A percentile compares a stretch with the other conserved stretches of the same genome.
These are phyloP conservation scores for Galemys pyrenaicus DNA, from an alignment of 2,113 vertebrate genomes.

Conservation along the genomic window DNA sequence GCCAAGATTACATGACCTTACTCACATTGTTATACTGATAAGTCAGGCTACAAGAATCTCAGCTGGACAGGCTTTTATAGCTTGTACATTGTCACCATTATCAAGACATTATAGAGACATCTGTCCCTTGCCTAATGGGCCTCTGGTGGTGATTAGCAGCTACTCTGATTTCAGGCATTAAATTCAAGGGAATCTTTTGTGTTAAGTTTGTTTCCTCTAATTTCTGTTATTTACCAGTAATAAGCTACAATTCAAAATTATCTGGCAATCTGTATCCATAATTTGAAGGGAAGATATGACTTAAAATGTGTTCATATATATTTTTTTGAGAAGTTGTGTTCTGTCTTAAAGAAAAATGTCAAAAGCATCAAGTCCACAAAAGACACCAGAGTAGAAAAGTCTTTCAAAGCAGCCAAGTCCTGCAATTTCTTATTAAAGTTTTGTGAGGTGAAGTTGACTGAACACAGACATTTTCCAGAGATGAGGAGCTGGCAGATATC, in stretches of 20 bases:
- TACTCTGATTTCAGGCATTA: background rate
- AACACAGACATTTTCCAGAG: constrained; percentile 74
- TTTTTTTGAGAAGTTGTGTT: background rate
- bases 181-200: background rate
- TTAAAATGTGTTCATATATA: constrained; percentile 10
- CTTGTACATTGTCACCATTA: background rate
- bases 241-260: background rate
- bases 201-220: background rate
- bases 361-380: constrained; percentile 51
- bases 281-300: background rate
- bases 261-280: background rate
- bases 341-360: background rate
- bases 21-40: background rate
- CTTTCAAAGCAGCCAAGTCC: constrained; percentile 66
- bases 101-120: background rate
- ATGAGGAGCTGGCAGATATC: constrained; percentile 63
- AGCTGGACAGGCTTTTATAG: rapidly evolving
- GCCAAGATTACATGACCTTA: constrained; percentile 2
- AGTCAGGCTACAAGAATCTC: background rate
- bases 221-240: background rate
- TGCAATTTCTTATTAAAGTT: constrained; percentile 80
- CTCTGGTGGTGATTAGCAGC: background rate
- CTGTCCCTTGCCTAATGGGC: background rate
- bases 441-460: constrained; percentile 82
- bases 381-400: constrained; percentile 48